These are phyloP conservation scores for Potamilus streckersoni DNA, from an alignment of 1,140 invertebrate species.

Conservation along the genomic window DNA sequence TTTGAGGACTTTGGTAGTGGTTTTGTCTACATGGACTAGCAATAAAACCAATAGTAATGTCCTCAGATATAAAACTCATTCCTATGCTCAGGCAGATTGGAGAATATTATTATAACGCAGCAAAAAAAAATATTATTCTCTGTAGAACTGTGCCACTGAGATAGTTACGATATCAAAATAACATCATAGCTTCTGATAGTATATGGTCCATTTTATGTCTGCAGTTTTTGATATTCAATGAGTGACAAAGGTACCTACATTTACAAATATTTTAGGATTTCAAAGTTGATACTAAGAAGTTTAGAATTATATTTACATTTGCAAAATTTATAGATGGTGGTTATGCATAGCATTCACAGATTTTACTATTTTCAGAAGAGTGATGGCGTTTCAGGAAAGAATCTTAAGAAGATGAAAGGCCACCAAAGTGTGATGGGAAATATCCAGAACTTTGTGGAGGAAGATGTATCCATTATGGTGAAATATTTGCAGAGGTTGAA, in stretches of 20 bases:
- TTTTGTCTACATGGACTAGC: background rate
- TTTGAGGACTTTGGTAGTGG: too few relatives aligned
- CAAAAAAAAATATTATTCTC: too few relatives aligned
- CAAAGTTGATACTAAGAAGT: too few relatives aligned
- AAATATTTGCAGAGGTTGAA: conserved; percentile 88
- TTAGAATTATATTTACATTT: too few relatives aligned
- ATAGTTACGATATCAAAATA: background rate
- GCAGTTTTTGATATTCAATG: background rate
- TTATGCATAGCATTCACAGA: too few relatives aligned
- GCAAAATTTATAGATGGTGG: too few relatives aligned
- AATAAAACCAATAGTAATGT: background rate
- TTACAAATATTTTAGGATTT: too few relatives aligned
- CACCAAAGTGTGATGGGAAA: conserved; percentile 85
- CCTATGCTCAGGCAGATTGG: background rate
- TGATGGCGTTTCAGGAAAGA: conserved; percentile 75
- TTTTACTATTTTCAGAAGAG: conserved; percentile 50
- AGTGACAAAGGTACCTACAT: too few relatives aligned
- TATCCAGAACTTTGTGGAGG: conserved; percentile 85
- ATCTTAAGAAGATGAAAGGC: conserved; percentile 95
- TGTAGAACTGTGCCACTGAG: too few relatives aligned
- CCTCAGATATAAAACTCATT: background rate
- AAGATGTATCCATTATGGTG: conserved; percentile 80
- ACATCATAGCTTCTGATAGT: background rate
- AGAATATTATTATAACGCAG: background rate
- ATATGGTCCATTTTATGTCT: background rate